Evolutionary conservation across 53 echinoderm and acorn worm genomes (phyloP).

Genomic region (Apostichopus leukothele): DNA sequence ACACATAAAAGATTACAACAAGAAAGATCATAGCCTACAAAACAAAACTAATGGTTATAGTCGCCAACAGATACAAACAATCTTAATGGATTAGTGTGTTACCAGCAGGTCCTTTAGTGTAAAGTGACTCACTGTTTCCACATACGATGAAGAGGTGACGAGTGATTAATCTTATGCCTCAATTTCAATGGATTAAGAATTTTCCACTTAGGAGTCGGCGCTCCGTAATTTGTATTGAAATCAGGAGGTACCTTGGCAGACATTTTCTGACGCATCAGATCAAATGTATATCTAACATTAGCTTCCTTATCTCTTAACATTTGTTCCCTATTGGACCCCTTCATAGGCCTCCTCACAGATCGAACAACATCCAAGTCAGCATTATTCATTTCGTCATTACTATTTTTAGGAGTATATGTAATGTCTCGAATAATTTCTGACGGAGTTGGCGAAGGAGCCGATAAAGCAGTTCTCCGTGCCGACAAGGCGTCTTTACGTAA

Average conservation of each 20-base stretch:
- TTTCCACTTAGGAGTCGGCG: slow-evolving; percentile 98
- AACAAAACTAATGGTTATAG: too few relatives aligned
- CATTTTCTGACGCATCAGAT: slow-evolving; percentile 91
- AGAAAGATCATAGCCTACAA: too few relatives aligned
- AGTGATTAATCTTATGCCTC: slow-evolving; percentile 87
- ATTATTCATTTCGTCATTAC: slow-evolving; percentile 43
- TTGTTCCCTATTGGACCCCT: slow-evolving; percentile 90
- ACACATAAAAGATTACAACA: too few relatives aligned
- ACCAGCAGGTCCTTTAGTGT: too few relatives aligned
- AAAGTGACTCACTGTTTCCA: slow-evolving; percentile 63
- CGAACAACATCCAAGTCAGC: slow-evolving; percentile 69
- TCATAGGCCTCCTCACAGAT: slow-evolving; percentile 88
- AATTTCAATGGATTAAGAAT: slow-evolving; percentile 93
- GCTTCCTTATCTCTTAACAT: slow-evolving; percentile 93
- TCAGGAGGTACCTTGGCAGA: slow-evolving; percentile 74
- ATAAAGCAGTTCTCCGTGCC: slow-evolving; percentile 64
- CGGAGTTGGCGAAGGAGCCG: slow-evolving; percentile 83
- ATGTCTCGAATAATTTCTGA: slow-evolving; percentile 78
- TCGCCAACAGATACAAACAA: too few relatives aligned
- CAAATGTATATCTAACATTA: slow-evolving; percentile 74
- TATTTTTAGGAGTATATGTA: slow-evolving; percentile 37
- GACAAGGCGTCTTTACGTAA: slow-evolving; percentile 48
- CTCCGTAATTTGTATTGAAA: slow-evolving; percentile 94
- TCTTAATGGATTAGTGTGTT: too few relatives aligned
- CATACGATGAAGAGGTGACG: slow-evolving; percentile 77